Evolutionary conservation across 2,888 invertebrate genomes (phyloP).

Genomic region (Antitype chi): DNA sequence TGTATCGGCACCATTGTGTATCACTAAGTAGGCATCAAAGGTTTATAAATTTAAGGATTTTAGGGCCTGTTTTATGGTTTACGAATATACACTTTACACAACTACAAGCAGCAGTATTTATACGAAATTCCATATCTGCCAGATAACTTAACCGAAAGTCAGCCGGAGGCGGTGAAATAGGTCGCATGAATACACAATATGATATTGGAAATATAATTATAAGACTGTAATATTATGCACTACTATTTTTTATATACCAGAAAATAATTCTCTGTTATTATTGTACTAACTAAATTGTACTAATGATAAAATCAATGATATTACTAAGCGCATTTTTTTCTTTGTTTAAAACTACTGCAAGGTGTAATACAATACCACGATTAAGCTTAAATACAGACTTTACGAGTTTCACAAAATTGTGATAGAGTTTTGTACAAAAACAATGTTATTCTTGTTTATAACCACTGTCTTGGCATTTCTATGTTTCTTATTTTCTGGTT

Average conservation of each 20-base stretch:
- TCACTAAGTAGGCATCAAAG: neutral
- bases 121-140: neutral
- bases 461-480: neutral
- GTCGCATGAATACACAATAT: neutral
- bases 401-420: neutral
- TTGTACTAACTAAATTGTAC: no score
- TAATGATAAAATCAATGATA: neutral
- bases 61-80: neutral
- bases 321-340: neutral
- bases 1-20: slow-evolving; percentile 9
- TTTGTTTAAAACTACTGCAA: neutral
- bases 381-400: neutral
- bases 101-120: neutral
- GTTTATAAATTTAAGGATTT: neutral
- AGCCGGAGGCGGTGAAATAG: neutral
- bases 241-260: slow-evolving; percentile 6
- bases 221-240: neutral
- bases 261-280: neutral
- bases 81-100: neutral
- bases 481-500: neutral
- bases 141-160: neutral
- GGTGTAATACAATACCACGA: neutral
- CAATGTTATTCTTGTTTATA: neutral
- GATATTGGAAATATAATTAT: slow-evolving; percentile 7
- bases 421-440: neutral